These are phyloP conservation scores for Cyclura pinguis DNA, from an alignment of 2,797 vertebrate genomes.

Conservation along the genomic window DNA sequence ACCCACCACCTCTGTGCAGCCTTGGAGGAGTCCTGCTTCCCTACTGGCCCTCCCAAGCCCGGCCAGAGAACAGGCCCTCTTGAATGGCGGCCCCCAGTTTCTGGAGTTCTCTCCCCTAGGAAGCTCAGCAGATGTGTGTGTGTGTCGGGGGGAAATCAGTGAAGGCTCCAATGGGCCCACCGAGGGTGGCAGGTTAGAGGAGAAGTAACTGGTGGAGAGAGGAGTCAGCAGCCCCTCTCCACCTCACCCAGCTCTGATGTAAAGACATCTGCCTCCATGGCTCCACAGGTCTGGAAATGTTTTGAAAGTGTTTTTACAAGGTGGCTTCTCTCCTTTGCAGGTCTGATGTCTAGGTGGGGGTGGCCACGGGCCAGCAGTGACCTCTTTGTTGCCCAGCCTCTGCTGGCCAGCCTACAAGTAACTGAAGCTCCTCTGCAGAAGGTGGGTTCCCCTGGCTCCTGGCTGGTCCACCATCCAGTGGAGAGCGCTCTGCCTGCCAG, in stretches of 20 bases:
- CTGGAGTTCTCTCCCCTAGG: not conserved
- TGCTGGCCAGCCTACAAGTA: not conserved
- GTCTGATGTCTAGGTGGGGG: not conserved
- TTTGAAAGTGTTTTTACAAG: not conserved
- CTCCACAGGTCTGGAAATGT: no score
- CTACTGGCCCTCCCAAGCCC: not conserved
- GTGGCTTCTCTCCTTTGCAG: not conserved
- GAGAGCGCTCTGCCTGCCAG: not conserved
- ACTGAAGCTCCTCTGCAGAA: not conserved
- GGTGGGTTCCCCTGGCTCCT: not conserved
- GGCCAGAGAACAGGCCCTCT: not conserved
- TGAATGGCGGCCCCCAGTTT: not conserved
- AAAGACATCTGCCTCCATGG: no score
- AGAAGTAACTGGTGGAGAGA: not conserved
- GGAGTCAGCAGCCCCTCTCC: not conserved
- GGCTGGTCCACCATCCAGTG: not conserved
- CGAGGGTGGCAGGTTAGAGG: not conserved
- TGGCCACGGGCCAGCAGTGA: not conserved
- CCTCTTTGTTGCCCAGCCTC: not conserved
- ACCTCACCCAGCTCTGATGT: not conserved
- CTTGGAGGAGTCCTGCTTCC: not conserved
- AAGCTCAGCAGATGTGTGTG: not conserved
- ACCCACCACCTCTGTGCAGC: not conserved
- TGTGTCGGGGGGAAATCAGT: not conserved
- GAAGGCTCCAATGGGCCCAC: not conserved